Conservation (phyloP, 92 coral and sea anemone genomes). For the Porites cylindrica region DNA sequence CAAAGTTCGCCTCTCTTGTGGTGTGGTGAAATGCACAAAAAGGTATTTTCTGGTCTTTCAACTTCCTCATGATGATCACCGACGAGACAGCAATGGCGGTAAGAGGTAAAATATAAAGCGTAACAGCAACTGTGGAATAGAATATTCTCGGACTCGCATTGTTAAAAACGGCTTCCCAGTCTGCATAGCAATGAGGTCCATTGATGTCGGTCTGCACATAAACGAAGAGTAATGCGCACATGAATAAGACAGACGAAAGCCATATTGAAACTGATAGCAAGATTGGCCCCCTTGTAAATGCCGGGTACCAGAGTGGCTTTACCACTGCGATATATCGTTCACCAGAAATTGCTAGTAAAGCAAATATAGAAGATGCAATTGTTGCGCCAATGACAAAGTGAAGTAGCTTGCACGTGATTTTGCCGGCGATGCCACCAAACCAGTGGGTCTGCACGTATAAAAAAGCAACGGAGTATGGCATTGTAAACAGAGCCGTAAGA, state of each 20-base stretch:
- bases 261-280: slow-evolving; percentile 47
- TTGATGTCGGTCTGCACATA: background rate
- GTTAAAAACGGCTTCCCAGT: slow-evolving; percentile 50
- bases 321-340: slow-evolving; percentile 69
- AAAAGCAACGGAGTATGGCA: slow-evolving; percentile 64
- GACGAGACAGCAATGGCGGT: slow-evolving; percentile 37
- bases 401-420: slow-evolving; percentile 46
- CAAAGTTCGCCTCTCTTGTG: background rate
- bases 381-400: slow-evolving; percentile 64
- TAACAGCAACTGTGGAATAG: slow-evolving; percentile 27
- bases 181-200: slow-evolving; percentile 32
- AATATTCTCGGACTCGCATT: slow-evolving; percentile 53
- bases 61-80: slow-evolving; percentile 36
- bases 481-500: slow-evolving; percentile 68
- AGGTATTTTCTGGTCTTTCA: slow-evolving; percentile 20
- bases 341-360: slow-evolving; percentile 55
- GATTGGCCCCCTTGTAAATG: slow-evolving; percentile 46
- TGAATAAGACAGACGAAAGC: slow-evolving; percentile 39
- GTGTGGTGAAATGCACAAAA: background rate
- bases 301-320: slow-evolving; percentile 51
- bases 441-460: slow-evolving; percentile 57
- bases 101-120: slow-evolving; percentile 61
- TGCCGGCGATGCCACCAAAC: slow-evolving; percentile 63
- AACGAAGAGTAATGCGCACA: slow-evolving; percentile 45
- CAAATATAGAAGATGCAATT: slow-evolving; percentile 66